Percentiles rank a stretch among this genome's conserved stretches.
These are phyloP conservation scores for Heliconius hortense DNA, from an alignment of 2,888 invertebrate species.

Conservation along the genomic window DNA sequence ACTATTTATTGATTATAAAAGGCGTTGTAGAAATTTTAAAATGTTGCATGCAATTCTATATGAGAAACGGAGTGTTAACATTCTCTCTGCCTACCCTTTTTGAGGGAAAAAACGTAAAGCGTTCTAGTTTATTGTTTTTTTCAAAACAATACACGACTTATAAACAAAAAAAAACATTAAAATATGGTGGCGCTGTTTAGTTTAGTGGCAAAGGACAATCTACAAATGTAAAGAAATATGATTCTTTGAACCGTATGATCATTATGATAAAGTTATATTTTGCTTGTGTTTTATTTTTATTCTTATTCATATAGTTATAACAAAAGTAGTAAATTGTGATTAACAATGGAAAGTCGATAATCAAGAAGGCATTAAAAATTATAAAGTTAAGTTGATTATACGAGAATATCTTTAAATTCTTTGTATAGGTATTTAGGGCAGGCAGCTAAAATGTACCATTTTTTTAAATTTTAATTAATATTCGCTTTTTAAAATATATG, in stretches of 20 bases:
- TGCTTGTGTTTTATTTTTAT: neutral
- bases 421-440: neutral
- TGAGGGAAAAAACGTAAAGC: no score
- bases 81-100: no score
- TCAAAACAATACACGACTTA: neutral
- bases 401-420: neutral
- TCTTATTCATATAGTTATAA: neutral
- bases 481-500: no score
- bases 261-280: neutral
- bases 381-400: neutral
- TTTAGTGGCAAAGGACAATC: neutral
- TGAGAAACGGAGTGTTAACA: no score
- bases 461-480: no score
- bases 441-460: neutral
- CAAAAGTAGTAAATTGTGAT: neutral
- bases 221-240: neutral
- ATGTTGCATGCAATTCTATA: no score
- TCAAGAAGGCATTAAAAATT: neutral
- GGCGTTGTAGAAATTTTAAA: neutral
- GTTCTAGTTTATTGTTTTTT: neutral
- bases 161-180: neutral
- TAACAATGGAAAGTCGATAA: neutral
- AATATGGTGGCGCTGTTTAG: neutral
- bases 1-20: neutral
- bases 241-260: neutral